Evolutionary conservation across 2,888 invertebrate species (phyloP).

Genomic region (Chymomyza procnemis): DNA sequence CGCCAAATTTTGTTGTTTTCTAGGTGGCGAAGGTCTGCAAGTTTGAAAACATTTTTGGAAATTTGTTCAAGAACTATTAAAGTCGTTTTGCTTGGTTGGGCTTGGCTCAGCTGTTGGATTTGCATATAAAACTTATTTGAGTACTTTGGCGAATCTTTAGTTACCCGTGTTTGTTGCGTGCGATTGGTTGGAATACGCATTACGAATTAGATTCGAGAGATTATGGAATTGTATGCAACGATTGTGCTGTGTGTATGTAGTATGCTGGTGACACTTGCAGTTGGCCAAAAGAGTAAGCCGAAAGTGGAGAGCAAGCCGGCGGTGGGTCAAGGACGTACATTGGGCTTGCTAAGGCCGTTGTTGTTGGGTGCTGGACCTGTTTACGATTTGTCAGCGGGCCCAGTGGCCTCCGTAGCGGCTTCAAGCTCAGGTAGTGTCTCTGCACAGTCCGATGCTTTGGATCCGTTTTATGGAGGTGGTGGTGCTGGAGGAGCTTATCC

Average conservation of each 20-base stretch:
- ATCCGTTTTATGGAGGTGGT: slow-evolving; percentile 46
- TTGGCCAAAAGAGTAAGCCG: slow-evolving; percentile 25
- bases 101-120: slow-evolving; percentile 24
- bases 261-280: slow-evolving; percentile 32
- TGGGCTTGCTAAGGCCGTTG: slow-evolving; percentile 53
- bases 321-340: slow-evolving; percentile 50
- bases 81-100: slow-evolving; percentile 21
- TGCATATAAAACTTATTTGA: slow-evolving; percentile 51
- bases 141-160: slow-evolving; percentile 39
- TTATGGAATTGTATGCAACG: slow-evolving; percentile 20
- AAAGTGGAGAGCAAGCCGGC: background rate
- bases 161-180: slow-evolving; percentile 21
- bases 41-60: slow-evolving; percentile 53
- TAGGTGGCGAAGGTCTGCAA: slow-evolving; percentile 56
- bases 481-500: slow-evolving; percentile 24
- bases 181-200: slow-evolving; percentile 12
- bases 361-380: slow-evolving; percentile 41
- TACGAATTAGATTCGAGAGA: background rate
- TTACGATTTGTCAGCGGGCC: slow-evolving; percentile 37
- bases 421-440: slow-evolving; percentile 4
- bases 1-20: background rate
- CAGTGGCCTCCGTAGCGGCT: slow-evolving; percentile 9
- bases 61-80: slow-evolving; percentile 50
- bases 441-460: slow-evolving; percentile 40
- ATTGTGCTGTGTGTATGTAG: slow-evolving; percentile 32